Evolutionary conservation across 2,888 invertebrate species (phyloP), one percentile per base, ranked within the genome.

Genomic region (Xanthia togata): DNA sequence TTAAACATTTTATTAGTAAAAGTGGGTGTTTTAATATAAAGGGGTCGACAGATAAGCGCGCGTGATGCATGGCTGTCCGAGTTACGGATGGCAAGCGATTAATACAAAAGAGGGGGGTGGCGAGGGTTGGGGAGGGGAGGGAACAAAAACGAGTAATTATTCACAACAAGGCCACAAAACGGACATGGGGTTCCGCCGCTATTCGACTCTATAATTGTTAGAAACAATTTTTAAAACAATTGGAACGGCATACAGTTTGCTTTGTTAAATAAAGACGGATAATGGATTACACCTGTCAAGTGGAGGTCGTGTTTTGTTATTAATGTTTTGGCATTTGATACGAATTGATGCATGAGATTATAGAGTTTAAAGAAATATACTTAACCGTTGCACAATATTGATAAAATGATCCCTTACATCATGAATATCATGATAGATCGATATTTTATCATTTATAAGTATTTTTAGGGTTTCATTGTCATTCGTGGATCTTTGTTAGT

Each of bases 21-120:
- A 77, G 57, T 78, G 70, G 38, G 68, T 78, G 67, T 85, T 86
- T 86, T 82, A 82, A 72, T 86, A 86, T 41, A 86, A 79, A 79
- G 65, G 71, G 73, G 74, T 82, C 67, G 71, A 70, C 70, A 85
- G 82, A 82, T 82, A 73, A 83, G 72, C 71, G 85, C 79, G 67
- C 67, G 79, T 88, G 88, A 85, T 79, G 73, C 73, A 86, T 83
- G 41, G 71, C 85, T 67, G 73, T 55, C 82, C 63, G 65, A 59
- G 78, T 85, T 71, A 85, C 78, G 71, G 83, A 85, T 85, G 86
- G 73, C 79, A 35, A 44, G 60, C 86, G 55, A 85, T 85, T 85
- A 88, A 82, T 88, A 83, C 67, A 31, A 20, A 59, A 35, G 47
- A 17, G 38, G 44, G 57, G 44, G 50, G 14, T 20, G 11, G 1